phyloP scores from a whole-genome alignment of 2,888 invertebrate species.

The Thysanoteuthis rhombus region DNA sequence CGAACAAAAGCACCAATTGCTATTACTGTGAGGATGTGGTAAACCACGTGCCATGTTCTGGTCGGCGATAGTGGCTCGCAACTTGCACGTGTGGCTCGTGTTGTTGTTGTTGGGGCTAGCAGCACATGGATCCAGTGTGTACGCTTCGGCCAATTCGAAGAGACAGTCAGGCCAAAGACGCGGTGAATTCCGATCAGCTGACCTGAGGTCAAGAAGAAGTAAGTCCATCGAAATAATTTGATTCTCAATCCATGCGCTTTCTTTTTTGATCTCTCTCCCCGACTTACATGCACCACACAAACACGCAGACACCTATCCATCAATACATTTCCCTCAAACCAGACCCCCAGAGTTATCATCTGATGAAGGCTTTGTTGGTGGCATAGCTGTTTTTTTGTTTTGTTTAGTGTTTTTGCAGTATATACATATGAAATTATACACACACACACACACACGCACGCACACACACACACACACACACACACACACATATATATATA shows the following conservation, averaged over 20 bases:
- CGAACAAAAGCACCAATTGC: not conserved
- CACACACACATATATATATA: no score
- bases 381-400: no score
- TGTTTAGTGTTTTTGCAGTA: no score
- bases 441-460: no score
- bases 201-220: not conserved
- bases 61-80: slow-evolving; percentile 12
- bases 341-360: no score
- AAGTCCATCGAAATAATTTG: not conserved
- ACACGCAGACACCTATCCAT: no score
- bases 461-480: no score
- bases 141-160: not conserved
- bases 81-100: not conserved
- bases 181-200: not conserved
- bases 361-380: no score
- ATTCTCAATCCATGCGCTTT: not conserved
- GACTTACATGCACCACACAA: no score
- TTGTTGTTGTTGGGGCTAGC: not conserved
- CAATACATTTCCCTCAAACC: no score
- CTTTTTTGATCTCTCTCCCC: not conserved
- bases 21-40: not conserved
- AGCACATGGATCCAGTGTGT: not conserved
- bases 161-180: not conserved
- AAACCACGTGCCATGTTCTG: not conserved
- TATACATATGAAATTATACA: no score